Base-by-base conservation (phyloP, 2,797 vertebrate species). In the Austrolebias charrua region DNA sequence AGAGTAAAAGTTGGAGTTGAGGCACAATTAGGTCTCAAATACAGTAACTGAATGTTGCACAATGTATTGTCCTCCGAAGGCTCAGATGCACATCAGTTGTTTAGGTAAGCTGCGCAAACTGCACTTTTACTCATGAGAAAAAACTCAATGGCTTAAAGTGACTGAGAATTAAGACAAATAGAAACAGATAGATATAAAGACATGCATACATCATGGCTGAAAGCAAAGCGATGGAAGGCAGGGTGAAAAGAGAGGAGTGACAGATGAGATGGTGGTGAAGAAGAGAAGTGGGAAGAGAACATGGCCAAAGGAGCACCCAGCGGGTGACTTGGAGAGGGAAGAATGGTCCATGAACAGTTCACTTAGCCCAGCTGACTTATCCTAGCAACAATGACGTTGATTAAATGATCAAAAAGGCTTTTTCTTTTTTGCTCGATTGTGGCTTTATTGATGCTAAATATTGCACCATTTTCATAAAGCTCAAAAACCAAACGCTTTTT, bases 201-300 rank as follows among this genome's bases (percentile, higher is more conserved):
- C 91, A 92, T 92, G 12, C 38, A 94, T 94, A 92, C 73, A 93
- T 91, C 57, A 82, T 75, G 85, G 85, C 77, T 66, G 62, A 66
- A 47, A 73, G 20, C n/a, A 71, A 63, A 63, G 60, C 47, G 18
- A 46, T 65, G 52, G 16, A 54, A 51, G 33, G 49, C 48, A 51
- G 58, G 66, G 60, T 42, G 55, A 75, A 70, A 75, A 75, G 66
- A 60, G 60, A 31, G 59, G 60, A 73, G 61, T 73, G 70, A 77
- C 47, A 65, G 75, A 82, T 67, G 76, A 76, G 68, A 76, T 49
- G 82, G 86, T 83, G 83, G 86, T 87, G 90, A 70, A 66, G 60
- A 60, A 77, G 71, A 60, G 52, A 54, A 47, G 73, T 15, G 19
- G 46, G 60, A 51, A 47, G 48, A 53, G 11, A 51, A n/a, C 19